A percentile compares a stretch with the other conserved stretches of the same genome.
These are phyloP conservation scores for Dendrocincla tyrannina DNA, from an alignment of 2,797 vertebrate genomes.

Conservation along the genomic window DNA sequence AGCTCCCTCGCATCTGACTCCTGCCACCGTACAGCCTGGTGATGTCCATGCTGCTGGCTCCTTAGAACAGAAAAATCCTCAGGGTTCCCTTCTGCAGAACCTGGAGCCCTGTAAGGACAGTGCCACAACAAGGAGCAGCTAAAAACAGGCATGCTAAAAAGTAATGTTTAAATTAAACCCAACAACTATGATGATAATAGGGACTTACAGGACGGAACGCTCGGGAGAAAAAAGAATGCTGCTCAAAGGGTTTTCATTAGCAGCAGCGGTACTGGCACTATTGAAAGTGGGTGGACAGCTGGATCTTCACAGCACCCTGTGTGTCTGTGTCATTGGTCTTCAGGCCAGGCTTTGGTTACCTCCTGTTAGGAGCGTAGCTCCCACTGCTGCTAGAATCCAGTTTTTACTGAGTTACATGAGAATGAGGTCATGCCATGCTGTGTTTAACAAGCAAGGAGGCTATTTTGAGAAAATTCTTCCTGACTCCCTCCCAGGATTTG, in stretches of 20 bases:
- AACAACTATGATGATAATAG: accelerated
- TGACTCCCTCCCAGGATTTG: neutral
- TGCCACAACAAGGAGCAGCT: neutral
- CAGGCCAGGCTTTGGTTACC: neutral
- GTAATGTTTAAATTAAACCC: neutral
- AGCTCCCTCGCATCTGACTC: neutral
- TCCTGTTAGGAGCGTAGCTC: neutral
- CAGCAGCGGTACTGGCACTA: neutral
- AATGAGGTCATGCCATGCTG: neutral
- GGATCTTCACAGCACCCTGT: accelerated
- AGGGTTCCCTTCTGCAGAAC: neutral
- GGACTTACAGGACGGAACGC: neutral
- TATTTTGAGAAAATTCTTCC: neutral
- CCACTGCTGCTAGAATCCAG: neutral
- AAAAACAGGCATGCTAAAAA: neutral
- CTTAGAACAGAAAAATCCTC: neutral
- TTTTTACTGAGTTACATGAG: neutral
- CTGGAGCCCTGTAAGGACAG: neutral
- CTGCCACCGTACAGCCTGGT: accelerated
- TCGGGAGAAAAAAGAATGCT: neutral
- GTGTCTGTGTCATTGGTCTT: neutral
- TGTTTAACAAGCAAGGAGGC: neutral
- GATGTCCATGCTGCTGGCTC: neutral
- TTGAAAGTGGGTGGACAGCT: neutral
- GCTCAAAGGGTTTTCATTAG: neutral